A percentile compares a stretch with the other conserved stretches of the same genome.
phyloP scores from a whole-genome alignment of 2,113 vertebrate species.

The Ammodytes marinus region DNA sequence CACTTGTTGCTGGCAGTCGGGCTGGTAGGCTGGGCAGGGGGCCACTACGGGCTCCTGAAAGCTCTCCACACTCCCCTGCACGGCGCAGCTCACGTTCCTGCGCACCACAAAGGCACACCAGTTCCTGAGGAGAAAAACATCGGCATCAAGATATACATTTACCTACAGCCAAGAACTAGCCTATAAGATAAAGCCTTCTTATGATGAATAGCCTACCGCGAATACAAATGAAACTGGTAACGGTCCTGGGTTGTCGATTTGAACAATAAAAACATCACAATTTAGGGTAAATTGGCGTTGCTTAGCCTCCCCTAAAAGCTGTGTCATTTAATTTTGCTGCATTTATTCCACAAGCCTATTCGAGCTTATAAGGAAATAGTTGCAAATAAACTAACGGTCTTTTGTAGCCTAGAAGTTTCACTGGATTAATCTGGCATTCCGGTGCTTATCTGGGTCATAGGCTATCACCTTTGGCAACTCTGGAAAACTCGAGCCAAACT shows the following conservation, averaged over 20 bases:
- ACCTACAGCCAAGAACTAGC: neutral
- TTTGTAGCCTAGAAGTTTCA: conserved; percentile 1
- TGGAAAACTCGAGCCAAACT: conserved; percentile 34
- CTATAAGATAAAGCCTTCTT: no score
- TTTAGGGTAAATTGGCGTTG: conserved; percentile 1
- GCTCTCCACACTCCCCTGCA: conserved; percentile 91
- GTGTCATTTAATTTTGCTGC: neutral
- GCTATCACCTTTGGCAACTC: conserved; percentile 58
- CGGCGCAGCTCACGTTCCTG: conserved; percentile 95
- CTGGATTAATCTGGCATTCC: conserved; percentile 54
- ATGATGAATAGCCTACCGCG: no score
- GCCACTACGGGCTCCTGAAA: conserved; percentile 91
- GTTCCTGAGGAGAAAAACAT: conserved; percentile 85
- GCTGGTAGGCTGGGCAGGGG: conserved; percentile 89
- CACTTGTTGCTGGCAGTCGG: conserved; percentile 87
- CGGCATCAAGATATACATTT: neutral
- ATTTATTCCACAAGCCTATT: neutral
- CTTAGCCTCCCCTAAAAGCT: neutral
- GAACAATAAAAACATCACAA: conserved; percentile 10
- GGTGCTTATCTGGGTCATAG: conserved; percentile 44
- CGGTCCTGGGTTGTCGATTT: neutral
- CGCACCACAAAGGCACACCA: conserved; percentile 97
- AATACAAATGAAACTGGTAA: no score
- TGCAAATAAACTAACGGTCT: conserved; percentile 6
- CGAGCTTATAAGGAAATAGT: conserved; percentile 14